Evolutionary conservation across 2,888 invertebrate species (phyloP), one percentile per base, ranked within the genome.

Genomic region (Dione juno): DNA sequence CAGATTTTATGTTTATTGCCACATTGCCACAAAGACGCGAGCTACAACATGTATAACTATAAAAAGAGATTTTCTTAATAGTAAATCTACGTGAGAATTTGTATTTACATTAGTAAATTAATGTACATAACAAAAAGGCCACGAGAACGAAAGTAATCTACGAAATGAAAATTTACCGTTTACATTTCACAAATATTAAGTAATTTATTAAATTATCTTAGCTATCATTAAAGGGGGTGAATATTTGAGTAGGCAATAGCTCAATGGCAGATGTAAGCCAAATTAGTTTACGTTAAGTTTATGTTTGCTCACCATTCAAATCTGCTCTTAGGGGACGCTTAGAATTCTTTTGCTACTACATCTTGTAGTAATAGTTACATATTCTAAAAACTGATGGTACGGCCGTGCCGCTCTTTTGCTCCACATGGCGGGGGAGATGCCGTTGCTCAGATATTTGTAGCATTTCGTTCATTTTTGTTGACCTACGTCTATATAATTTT

Each of bases 41-140:
- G 28, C 28, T 28, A 3, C 28, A 28, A 28, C 28, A 3, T 3
- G 28, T 50, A 1, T 16, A 16, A 16, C 10, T 48, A 8, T 19
- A 16, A 48, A 3, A 3, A 16, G 10, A 50, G 5, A 50, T 16
- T 16, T 50, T 19, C 11, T 11, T 19, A 11, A 50, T 10, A 11
- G 10, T 50, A 50, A 50, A 11, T 16, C n/a, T 21, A 52, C 6
- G 21, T 21, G 13, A 8, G 52, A 53, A 37, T 57, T n/a, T 16
- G 37, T 57, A 37, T 37, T 53, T 57, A 37, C 57, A 57, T 57
- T 57, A 57, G 16, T 37, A 37, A 57, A 57, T 57, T 57, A 57
- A 57, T 37, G 9, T 9, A 57, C 16, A n/a, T 37, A 37, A n/a
- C 37, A 37, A 37, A 57, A 57, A 37, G 57, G 37, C 11, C n/a